phyloP scores from a whole-genome alignment of 2,888 invertebrate genomes.

The Ormyrus thymus region DNA sequence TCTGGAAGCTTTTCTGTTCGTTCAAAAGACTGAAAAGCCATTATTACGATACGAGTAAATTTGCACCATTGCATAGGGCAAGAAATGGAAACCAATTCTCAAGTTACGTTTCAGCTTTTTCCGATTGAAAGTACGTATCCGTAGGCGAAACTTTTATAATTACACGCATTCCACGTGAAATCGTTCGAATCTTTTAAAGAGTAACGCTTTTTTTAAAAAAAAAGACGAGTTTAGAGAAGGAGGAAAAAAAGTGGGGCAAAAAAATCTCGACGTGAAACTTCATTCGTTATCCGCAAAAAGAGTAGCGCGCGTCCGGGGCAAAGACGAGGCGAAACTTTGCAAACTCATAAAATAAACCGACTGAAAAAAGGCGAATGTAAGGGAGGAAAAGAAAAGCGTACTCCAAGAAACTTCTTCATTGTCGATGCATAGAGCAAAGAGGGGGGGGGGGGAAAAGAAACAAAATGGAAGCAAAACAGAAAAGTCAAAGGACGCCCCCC shows the following conservation, averaged over 20 bases:
- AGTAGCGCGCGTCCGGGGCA: not conserved
- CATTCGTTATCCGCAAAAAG: constrained; percentile 26
- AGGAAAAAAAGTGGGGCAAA: not conserved
- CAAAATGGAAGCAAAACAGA: constrained; percentile 8
- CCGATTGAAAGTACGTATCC: too few species aligned
- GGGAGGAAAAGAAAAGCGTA: not conserved
- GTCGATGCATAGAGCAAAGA: constrained; percentile 19
- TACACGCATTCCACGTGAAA: not conserved
- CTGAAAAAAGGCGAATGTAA: not conserved
- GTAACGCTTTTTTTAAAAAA: not conserved
- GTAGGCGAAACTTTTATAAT: too few species aligned
- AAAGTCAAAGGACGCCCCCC: constrained; percentile 17
- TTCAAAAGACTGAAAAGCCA: too few species aligned
- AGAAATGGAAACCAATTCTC: too few species aligned
- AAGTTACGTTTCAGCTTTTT: too few species aligned
- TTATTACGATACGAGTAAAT: too few species aligned
- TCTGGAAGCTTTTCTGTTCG: too few species aligned
- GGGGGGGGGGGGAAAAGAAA: too few species aligned
- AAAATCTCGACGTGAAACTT: constrained; percentile 13
- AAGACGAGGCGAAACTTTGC: constrained; percentile 29
- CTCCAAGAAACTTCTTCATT: constrained; percentile 33
- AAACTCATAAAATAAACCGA: constrained; percentile 39
- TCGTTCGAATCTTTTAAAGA: not conserved
- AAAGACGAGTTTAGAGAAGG: not conserved
- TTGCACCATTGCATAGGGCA: too few species aligned